A percentile compares a stretch with the other conserved stretches of the same genome.
phyloP scores from a whole-genome alignment of 2,888 invertebrate species.

The Unio pictorum region DNA sequence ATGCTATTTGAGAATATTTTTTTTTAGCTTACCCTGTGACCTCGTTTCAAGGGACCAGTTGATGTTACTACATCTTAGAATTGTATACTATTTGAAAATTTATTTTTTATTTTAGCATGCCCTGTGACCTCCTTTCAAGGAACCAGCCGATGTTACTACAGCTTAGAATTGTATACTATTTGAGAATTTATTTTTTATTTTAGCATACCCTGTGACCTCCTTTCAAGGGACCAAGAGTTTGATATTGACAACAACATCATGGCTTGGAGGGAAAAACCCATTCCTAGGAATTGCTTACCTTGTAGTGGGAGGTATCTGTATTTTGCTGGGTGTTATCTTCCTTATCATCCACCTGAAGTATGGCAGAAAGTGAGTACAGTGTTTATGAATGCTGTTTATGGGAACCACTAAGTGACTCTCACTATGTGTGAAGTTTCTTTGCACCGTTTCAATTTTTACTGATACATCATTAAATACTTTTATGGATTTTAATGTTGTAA shows the following conservation, averaged over 20 bases:
- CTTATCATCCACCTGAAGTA: constrained; percentile 96
- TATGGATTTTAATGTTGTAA: too few relatives aligned
- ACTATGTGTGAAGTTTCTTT: too few relatives aligned
- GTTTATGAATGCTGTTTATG: too few relatives aligned
- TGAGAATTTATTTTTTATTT: constrained; percentile 3
- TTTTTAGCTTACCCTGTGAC: too few relatives aligned
- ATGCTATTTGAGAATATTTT: too few relatives aligned
- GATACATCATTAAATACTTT: too few relatives aligned
- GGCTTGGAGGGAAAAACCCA: constrained; percentile 97
- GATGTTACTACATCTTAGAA: constrained; percentile 13
- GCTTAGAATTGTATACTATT: not conserved
- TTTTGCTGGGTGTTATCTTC: constrained; percentile 91
- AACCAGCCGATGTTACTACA: constrained; percentile 10
- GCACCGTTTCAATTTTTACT: too few relatives aligned
- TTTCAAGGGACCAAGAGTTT: constrained; percentile 96
- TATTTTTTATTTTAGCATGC: not conserved
- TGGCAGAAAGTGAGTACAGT: constrained; percentile 88
- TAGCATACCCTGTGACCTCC: constrained; percentile 87
- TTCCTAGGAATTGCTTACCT: constrained; percentile 99
- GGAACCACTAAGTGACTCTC: too few relatives aligned
- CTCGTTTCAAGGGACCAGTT: too few relatives aligned
- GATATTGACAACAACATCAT: constrained; percentile 96
- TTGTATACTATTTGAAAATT: not conserved
- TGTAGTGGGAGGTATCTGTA: constrained; percentile 94
- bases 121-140: too few relatives aligned